A percentile compares a stretch with the other conserved stretches of the same genome.
Evolutionary conservation across 1,140 invertebrate species (phyloP).

Genomic region (Drosophila bocqueti): DNA sequence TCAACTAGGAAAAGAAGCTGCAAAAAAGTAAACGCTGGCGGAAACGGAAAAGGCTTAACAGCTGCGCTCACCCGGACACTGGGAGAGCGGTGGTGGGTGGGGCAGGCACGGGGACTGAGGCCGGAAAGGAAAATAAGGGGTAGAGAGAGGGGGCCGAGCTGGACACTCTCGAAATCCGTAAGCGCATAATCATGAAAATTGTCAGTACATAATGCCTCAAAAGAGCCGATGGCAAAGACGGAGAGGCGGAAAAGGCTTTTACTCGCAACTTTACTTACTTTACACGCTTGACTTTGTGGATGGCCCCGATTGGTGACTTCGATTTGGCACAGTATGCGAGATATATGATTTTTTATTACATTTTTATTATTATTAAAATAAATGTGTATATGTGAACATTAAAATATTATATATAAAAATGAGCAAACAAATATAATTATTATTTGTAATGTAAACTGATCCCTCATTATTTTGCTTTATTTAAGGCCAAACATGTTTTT

Average conservation of each 20-base stretch:
- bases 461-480: background rate
- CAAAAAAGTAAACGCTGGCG: slow-evolving; percentile 57
- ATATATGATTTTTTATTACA: too few species aligned
- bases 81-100: slow-evolving; percentile 10
- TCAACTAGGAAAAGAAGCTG: slow-evolving; percentile 41
- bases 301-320: slow-evolving; percentile 37
- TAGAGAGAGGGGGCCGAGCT: slow-evolving; percentile 17
- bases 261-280: slow-evolving; percentile 82
- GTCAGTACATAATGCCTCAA: slow-evolving; percentile 83
- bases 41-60: slow-evolving; percentile 82
- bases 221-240: slow-evolving; percentile 64
- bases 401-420: background rate
- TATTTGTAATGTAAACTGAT: background rate
- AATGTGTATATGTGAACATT: too few species aligned
- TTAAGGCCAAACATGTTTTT: background rate
- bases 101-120: background rate
- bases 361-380: background rate
- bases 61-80: slow-evolving; percentile 70
- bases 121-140: background rate
- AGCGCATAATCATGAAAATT: slow-evolving; percentile 83
- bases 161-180: slow-evolving; percentile 66
- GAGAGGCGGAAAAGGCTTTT: slow-evolving; percentile 78
- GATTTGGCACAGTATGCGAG: slow-evolving; percentile 29
- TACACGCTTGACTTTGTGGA: slow-evolving; percentile 74
- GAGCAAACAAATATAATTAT: background rate